Evolutionary conservation across 2,888 invertebrate genomes (phyloP).

Genomic region (Tinea semifulvella): DNA sequence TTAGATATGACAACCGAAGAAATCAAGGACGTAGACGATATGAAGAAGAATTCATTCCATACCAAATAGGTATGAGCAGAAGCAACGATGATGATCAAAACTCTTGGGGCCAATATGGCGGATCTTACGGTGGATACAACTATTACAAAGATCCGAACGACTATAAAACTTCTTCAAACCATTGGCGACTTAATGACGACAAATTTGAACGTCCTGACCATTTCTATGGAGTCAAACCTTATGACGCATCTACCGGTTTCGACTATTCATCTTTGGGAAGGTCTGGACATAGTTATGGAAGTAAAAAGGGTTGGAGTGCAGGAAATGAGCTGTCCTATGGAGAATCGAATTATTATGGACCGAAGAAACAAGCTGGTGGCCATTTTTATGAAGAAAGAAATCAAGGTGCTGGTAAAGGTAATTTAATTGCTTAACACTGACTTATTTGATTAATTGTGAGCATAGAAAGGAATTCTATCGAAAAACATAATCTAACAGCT

Average conservation of each 20-base stretch:
- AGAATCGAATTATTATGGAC: conserved; percentile 30
- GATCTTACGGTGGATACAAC: conserved; percentile 57
- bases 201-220: conserved; percentile 31
- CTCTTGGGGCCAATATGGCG: conserved; percentile 70
- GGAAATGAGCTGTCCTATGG: conserved; percentile 33
- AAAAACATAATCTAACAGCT: too few species aligned
- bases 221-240: conserved; percentile 40
- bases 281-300: conserved; percentile 32
- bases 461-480: too few species aligned
- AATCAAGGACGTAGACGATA: conserved; percentile 30
- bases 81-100: conserved; percentile 45
- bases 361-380: conserved; percentile 20
- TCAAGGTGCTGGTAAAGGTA: conserved; percentile 37
- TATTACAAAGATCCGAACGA: conserved; percentile 46
- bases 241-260: conserved; percentile 31
- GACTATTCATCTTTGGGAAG: conserved; percentile 55
- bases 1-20: conserved; percentile 15
- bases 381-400: conserved; percentile 28
- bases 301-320: conserved; percentile 35
- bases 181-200: conserved; percentile 60
- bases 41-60: conserved; percentile 60
- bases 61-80: conserved; percentile 54
- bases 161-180: conserved; percentile 50
- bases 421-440: too few species aligned
- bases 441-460: too few species aligned